Evolutionary conservation across 1,140 invertebrate genomes (phyloP).

Genomic region (Conopomorpha cramerella): DNA sequence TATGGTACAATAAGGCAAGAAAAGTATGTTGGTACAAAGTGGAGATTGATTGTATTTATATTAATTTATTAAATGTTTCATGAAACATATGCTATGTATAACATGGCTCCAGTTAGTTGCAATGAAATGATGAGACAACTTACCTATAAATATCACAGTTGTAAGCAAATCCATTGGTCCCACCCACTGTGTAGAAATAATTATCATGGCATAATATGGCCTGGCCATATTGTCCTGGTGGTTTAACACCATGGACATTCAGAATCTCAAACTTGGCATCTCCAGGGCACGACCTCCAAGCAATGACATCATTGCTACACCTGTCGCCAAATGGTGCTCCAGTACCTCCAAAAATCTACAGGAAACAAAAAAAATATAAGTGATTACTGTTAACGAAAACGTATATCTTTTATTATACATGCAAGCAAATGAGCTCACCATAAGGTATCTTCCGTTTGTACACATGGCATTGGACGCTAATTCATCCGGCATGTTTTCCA

Average conservation of each 20-base stretch:
- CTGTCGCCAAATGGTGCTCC: constrained; percentile 83
- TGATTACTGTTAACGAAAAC: constrained; percentile 1
- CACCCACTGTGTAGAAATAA: constrained; percentile 79
- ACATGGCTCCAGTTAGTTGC: no score
- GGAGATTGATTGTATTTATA: no score
- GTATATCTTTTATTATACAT: no score
- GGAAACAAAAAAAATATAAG: constrained; percentile 9
- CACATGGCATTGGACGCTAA: constrained; percentile 82
- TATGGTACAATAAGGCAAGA: no score
- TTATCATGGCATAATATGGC: constrained; percentile 71
- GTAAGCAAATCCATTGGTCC: constrained; percentile 82
- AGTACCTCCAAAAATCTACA: constrained; percentile 83
- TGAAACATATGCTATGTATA: no score
- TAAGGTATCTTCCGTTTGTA: constrained; percentile 69
- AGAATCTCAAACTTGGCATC: constrained; percentile 48
- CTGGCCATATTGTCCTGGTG: constrained; percentile 81
- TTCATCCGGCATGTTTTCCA: constrained; percentile 74
- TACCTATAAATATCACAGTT: constrained; percentile 81
- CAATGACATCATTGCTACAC: constrained; percentile 78
- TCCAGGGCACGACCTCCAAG: constrained; percentile 40
- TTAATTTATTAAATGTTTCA: no score
- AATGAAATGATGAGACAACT: no score
- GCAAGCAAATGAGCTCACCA: constrained; percentile 68
- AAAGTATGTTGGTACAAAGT: no score
- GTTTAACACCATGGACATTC: constrained; percentile 67